Base-by-base conservation (phyloP, 1,140 invertebrate genomes). In the Drosophila arawakana region DNA sequence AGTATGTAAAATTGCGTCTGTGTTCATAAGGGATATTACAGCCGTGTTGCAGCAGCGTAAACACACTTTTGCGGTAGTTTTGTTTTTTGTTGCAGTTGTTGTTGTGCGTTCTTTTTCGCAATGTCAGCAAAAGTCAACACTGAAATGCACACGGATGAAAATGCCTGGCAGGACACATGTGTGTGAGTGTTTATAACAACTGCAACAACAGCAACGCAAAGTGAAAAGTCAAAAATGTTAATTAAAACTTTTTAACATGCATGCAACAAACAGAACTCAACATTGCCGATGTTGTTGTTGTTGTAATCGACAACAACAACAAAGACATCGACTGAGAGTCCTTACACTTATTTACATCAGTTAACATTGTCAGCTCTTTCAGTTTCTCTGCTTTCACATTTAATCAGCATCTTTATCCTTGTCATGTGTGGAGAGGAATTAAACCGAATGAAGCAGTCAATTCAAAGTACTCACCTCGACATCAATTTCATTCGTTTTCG, bases 401-500 rank as follows among this genome's bases (percentile, higher is more conserved):
- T 76, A 71, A 78, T 78, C 75, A 82, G 57, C 43, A 54, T 60
- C 65, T 46, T 44, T 50, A 37, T 43, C 46, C 60, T 70, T 21
- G 71, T 66, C 41, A 74, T 10, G 21, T 1, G 8, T 30, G 25
- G 25, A 30, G 25, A 2, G 15, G 34, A 21, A 39, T 52, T 39
- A 21, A 21, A 4, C 44, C 8, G 15, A 47, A 37, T 21, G 15
- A 47, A 37, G 41, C 35, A 13, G 21, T 58, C 9, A 6, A 30
- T 30, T 30, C 25, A 30, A 30, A 30, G 25, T 52, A 82, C 90
- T 96, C 88, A 96, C 96, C 86, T 95, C 95, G 44, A 96, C 95
- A 78, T 95, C 93, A 67, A 96, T 95, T 62, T 95, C 95, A 9
- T 94, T 91, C 35, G 95, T 93, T 39, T 96, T 94, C 37, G 94